A percentile compares a stretch with the other conserved stretches of the same genome.
Conservation (phyloP, 2,113 vertebrate species). For the Myrmecophaga tridactyla region DNA sequence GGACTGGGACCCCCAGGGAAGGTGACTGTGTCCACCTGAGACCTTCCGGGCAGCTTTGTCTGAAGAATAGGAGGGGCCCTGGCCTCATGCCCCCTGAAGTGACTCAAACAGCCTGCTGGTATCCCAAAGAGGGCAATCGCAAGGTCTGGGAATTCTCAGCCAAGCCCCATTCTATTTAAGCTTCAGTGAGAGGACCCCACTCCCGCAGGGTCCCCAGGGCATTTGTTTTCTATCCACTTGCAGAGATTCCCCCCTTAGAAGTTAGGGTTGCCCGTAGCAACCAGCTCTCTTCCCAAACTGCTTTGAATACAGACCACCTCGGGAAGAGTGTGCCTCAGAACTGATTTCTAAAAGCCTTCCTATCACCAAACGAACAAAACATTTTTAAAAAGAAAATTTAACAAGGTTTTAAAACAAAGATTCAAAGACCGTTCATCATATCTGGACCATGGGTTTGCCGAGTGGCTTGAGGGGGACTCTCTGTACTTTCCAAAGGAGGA, state of each 20-base stretch:
- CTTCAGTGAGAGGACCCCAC: slow-evolving; percentile 36
- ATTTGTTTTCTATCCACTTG: slow-evolving; percentile 55
- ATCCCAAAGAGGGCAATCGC: not conserved
- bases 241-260: slow-evolving; percentile 70
- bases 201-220: slow-evolving; percentile 45
- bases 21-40: not conserved
- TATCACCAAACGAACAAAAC: slow-evolving; percentile 66
- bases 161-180: not conserved
- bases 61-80: not conserved
- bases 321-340: slow-evolving; percentile 61
- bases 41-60: not conserved
- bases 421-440: slow-evolving; percentile 55
- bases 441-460: slow-evolving; percentile 36
- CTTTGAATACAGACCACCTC: slow-evolving; percentile 73
- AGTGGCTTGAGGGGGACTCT: slow-evolving; percentile 50
- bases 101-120: not conserved
- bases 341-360: slow-evolving; percentile 67
- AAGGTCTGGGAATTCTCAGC: not conserved
- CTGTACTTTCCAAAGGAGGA: slow-evolving; percentile 31
- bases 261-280: slow-evolving; percentile 78
- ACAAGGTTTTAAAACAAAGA: slow-evolving; percentile 77
- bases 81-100: not conserved
- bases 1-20: rapidly evolving
- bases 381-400: slow-evolving; percentile 75
- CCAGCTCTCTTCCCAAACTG: slow-evolving; percentile 64